A percentile compares a stretch with the other conserved stretches of the same genome.
These are phyloP conservation scores for Takifugu ocellatus DNA, from an alignment of 2,797 vertebrate species.

Conservation along the genomic window DNA sequence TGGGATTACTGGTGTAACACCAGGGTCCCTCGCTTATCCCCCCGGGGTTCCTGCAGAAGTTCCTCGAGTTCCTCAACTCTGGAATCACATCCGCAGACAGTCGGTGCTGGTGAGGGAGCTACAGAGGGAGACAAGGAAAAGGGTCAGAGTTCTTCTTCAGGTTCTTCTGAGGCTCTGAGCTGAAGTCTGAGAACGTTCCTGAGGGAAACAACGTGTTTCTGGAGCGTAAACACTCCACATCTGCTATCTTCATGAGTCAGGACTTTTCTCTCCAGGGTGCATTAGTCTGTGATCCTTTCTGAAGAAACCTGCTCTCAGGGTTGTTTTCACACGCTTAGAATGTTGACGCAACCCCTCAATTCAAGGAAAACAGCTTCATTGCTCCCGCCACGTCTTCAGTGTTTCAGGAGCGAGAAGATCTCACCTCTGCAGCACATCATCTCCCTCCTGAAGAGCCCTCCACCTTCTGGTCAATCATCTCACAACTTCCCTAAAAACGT, in stretches of 20 bases:
- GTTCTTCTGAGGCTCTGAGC: neutral
- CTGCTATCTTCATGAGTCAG: constrained; percentile 39
- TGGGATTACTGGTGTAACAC: constrained; percentile 83
- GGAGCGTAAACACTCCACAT: constrained; percentile 48
- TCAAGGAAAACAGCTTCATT: too few relatives aligned
- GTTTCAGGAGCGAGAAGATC: too few relatives aligned
- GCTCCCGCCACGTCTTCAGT: too few relatives aligned
- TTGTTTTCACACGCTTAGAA: constrained; percentile 2
- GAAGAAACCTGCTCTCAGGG: constrained; percentile 2
- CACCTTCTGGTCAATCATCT: too few relatives aligned
- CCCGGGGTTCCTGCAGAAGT: constrained; percentile 87
- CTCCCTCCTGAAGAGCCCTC: too few relatives aligned
- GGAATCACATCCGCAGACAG: constrained; percentile 83
- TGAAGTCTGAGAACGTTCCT: neutral
- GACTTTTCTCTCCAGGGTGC: constrained; percentile 8
- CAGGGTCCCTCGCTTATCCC: constrained; percentile 84
- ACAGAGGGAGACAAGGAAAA: neutral
- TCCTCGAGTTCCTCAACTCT: constrained; percentile 81
- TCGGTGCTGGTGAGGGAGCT: constrained; percentile 83
- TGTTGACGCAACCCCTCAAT: too few relatives aligned
- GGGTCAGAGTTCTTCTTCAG: neutral
- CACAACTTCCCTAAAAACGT: too few relatives aligned
- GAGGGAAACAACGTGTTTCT: too few relatives aligned
- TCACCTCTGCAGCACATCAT: too few relatives aligned
- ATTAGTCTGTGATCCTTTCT: neutral